A percentile compares a stretch with the other conserved stretches of the same genome.
phyloP scores from a whole-genome alignment of 1,140 invertebrate genomes.

The Musca domestica region DNA sequence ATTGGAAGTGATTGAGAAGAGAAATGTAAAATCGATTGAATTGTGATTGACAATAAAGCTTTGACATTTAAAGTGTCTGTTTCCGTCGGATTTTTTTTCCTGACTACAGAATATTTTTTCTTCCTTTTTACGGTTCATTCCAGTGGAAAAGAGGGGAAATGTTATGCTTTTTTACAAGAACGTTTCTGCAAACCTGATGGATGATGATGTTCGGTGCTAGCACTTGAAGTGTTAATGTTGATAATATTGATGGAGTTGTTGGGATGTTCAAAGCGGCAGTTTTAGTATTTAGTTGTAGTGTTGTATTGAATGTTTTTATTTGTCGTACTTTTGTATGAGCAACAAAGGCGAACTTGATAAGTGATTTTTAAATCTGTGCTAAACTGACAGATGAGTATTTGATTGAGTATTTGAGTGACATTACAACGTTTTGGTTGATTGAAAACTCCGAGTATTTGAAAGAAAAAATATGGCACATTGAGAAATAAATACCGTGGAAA shows the following conservation, averaged over 20 bases:
- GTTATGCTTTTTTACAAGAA: too few relatives aligned
- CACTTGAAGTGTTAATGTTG: too few relatives aligned
- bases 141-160: too few relatives aligned
- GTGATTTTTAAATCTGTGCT: conserved; percentile 52
- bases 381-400: conserved; percentile 48
- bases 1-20: not conserved
- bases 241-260: not conserved
- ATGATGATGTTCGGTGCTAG: too few relatives aligned
- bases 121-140: too few relatives aligned
- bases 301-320: not conserved
- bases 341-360: conserved; percentile 9
- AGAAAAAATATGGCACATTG: not conserved
- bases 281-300: not conserved
- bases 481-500: not conserved
- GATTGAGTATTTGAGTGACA: conserved; percentile 47
- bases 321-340: not conserved
- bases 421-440: not conserved
- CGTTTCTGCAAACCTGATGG: too few relatives aligned
- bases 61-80: conserved; percentile 53
- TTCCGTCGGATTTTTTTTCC: conserved; percentile 35
- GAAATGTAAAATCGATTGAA: conserved; percentile 40
- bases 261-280: not conserved
- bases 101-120: not conserved
- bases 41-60: conserved; percentile 54
- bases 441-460: too few relatives aligned